Evolutionary conservation across 2,888 invertebrate species (phyloP).

Genomic region (Drosophila demipolita): DNA sequence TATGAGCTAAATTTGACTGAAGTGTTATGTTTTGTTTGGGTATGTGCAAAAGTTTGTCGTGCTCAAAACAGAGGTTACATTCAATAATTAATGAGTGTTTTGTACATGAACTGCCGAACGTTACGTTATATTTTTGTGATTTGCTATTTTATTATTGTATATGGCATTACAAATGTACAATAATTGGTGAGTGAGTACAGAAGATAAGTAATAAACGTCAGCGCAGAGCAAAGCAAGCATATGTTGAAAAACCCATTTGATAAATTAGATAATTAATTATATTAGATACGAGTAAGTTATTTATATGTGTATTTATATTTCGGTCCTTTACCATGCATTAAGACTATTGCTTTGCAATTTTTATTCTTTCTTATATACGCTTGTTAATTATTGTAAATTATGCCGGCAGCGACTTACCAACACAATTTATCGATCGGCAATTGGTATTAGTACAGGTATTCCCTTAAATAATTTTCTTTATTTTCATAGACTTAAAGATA

Average conservation of each 20-base stretch:
- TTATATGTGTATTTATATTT: conserved; percentile 25
- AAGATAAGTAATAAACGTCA: not conserved
- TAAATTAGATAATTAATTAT: not conserved
- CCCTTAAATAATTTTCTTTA: too few species aligned
- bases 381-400: conserved; percentile 79
- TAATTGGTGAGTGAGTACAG: conserved; percentile 7
- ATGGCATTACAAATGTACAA: conserved; percentile 8
- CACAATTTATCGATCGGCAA: too few species aligned
- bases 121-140: conserved; percentile 2
- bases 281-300: conserved; percentile 18
- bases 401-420: conserved; percentile 82
- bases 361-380: conserved; percentile 8
- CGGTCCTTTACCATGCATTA: conserved; percentile 37
- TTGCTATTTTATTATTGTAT: not conserved
- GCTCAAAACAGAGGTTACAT: not conserved
- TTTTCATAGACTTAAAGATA: too few species aligned
- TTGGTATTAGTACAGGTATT: too few species aligned
- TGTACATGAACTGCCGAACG: conserved; percentile 26
- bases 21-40: not conserved
- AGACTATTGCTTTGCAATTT: conserved; percentile 42
- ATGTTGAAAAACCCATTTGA: conserved; percentile 9
- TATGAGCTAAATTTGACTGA: not conserved
- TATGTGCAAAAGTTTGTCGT: not conserved
- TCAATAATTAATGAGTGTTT: not conserved
- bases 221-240: not conserved